Base-by-base conservation (phyloP, 2,113 vertebrate genomes). In the Sorex fumeus region DNA sequence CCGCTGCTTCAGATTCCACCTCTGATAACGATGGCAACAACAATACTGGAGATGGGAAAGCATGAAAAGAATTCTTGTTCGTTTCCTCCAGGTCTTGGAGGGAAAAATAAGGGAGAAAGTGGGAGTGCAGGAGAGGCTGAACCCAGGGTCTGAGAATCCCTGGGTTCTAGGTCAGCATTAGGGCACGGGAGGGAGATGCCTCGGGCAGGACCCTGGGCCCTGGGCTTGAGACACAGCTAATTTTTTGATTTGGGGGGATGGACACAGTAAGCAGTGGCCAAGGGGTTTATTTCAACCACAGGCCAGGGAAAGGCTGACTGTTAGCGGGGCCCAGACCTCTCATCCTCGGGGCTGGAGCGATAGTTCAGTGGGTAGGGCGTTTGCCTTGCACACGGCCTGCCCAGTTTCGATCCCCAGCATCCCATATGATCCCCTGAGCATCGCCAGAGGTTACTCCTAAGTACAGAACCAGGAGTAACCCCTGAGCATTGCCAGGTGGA, bases 21-120 rank as follows among this genome's bases (percentile, higher is more conserved):
- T 87, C 85, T 32, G 94, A 95, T 95, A 94, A 86, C 91, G 91
- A 76, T 21, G 69, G 64, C 83, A 92, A 69, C 43, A 91, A 80
- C 85, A 87, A 80, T 76, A 64, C 70, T 28, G 70, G 82, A 88
- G 47, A 86, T 60, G 77, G 64, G 76, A 82, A 94, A 90, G 45
- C 75, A 81, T 85, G 60, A 74, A 47, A 94, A 94, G 88, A 89
- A 95, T 96, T 95, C 92, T 74, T 96, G 67, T 83, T 88, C 60
- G 77, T 91, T 96, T 94, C 93, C 87, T 95, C 76, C 66, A 87
- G 47, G 25, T 81, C n/a, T n/a, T n/a, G n/a, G n/a, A n/a, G n/a
- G n/a, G n/a, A n/a, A n/a, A n/a, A n/a, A n/a, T 72, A 27, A 40
- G 36, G 28, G 47, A 10, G 25, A 28, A 8, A 28, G 62, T 11